Evolutionary conservation across 2,888 invertebrate species (phyloP).

Genomic region (Ophion ellenae): DNA sequence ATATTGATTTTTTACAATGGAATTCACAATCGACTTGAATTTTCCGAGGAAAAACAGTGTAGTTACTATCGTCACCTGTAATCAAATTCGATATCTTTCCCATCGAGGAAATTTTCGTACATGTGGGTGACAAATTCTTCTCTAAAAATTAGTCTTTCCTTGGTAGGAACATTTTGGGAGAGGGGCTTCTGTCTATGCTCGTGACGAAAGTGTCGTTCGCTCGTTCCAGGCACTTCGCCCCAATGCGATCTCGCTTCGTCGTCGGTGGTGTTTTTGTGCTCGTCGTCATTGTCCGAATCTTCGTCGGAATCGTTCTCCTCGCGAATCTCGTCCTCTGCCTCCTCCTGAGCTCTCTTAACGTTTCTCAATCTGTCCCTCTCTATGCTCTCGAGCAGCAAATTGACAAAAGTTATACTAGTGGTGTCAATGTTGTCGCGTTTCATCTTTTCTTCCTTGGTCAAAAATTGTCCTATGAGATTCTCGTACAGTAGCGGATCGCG

Average conservation of each 20-base stretch:
- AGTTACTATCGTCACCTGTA: slow-evolving; percentile 85
- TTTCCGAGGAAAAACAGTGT: not conserved
- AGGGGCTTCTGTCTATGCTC: slow-evolving; percentile 71
- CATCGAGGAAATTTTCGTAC: slow-evolving; percentile 93
- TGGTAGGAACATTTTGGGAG: slow-evolving; percentile 74
- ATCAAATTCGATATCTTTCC: slow-evolving; percentile 92
- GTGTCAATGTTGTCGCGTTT: slow-evolving; percentile 87
- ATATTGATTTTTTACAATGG: not conserved
- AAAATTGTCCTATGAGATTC: slow-evolving; percentile 93
- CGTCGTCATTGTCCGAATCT: slow-evolving; percentile 70
- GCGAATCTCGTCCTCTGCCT: slow-evolving; percentile 85
- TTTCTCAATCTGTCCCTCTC: slow-evolving; percentile 89
- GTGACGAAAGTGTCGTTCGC: slow-evolving; percentile 79
- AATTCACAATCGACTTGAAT: not conserved
- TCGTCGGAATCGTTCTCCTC: slow-evolving; percentile 82
- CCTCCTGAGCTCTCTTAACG: slow-evolving; percentile 87
- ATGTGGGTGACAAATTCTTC: slow-evolving; percentile 94
- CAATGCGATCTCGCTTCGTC: slow-evolving; percentile 54
- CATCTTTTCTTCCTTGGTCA: slow-evolving; percentile 90
- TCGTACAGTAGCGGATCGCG: slow-evolving; percentile 96
- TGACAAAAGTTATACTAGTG: slow-evolving; percentile 88
- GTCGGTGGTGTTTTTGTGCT: slow-evolving; percentile 43
- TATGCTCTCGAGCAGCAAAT: slow-evolving; percentile 92
- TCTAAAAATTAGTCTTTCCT: slow-evolving; percentile 88
- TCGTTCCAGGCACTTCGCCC: slow-evolving; percentile 66